Conservation (phyloP, 2,113 vertebrate genomes). For the Alethe castanea region DNA sequence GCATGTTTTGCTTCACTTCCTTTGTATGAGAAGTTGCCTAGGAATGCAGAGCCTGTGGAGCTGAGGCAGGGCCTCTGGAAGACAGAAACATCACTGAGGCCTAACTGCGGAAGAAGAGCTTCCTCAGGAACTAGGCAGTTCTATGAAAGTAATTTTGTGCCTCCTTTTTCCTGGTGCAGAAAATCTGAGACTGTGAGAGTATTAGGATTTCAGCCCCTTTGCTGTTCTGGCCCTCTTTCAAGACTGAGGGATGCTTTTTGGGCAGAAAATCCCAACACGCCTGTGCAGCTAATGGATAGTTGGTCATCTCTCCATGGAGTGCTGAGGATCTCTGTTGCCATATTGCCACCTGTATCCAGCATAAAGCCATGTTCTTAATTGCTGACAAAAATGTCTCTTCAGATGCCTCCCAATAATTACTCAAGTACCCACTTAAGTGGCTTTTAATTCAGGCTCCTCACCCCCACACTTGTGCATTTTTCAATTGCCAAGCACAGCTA, state of each 20-base stretch:
- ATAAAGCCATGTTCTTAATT: conserved; percentile 40
- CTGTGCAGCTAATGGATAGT: not conserved
- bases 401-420: conserved; percentile 42
- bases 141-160: not conserved
- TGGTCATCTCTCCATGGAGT: not conserved
- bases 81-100: not conserved
- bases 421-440: conserved; percentile 50
- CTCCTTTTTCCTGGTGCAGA: not conserved
- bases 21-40: not conserved
- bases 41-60: not conserved
- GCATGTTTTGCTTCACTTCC: not conserved
- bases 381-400: conserved; percentile 46
- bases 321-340: not conserved
- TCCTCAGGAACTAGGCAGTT: not conserved
- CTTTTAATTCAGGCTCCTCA: conserved; percentile 48
- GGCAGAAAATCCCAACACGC: not conserved
- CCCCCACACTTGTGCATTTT: not conserved
- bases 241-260: not conserved
- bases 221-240: not conserved
- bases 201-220: not conserved
- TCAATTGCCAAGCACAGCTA: not conserved
- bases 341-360: conserved; percentile 5
- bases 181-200: not conserved
- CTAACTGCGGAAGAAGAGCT: not conserved
- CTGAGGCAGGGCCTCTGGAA: not conserved